phyloP scores from a whole-genome alignment of 1,140 invertebrate species.

The Drosophila yakuba region DNA sequence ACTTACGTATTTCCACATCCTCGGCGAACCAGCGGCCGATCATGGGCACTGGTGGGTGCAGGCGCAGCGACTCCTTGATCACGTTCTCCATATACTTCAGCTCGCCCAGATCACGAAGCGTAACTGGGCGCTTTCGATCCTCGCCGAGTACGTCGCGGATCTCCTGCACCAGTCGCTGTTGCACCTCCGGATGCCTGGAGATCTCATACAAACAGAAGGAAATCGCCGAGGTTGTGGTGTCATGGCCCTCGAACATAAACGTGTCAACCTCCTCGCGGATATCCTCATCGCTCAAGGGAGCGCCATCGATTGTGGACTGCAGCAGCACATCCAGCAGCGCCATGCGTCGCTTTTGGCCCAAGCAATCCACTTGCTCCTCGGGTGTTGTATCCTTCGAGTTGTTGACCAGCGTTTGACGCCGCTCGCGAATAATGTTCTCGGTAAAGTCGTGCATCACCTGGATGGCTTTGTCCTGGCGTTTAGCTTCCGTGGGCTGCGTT shows the following conservation, averaged over 20 bases:
- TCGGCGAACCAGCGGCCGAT: constrained; percentile 87
- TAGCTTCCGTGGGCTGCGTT: constrained; percentile 71
- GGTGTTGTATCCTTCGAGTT: neutral
- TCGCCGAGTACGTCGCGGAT: constrained; percentile 86
- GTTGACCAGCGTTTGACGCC: constrained; percentile 70
- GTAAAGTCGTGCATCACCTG: constrained; percentile 89
- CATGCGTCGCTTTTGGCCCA: constrained; percentile 86
- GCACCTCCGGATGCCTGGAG: constrained; percentile 86
- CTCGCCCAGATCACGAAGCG: constrained; percentile 42
- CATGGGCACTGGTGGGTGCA: constrained; percentile 89
- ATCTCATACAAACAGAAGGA: constrained; percentile 86
- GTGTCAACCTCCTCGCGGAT: constrained; percentile 91
- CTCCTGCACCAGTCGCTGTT: constrained; percentile 87
- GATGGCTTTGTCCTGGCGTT: constrained; percentile 86
- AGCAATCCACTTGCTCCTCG: constrained; percentile 30
- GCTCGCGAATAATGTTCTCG: constrained; percentile 86
- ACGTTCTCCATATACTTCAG: constrained; percentile 86
- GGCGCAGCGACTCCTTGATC: constrained; percentile 87
- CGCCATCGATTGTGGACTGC: constrained; percentile 86
- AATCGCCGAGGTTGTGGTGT: constrained; percentile 88
- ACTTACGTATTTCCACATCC: constrained; percentile 84
- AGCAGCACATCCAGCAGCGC: constrained; percentile 92
- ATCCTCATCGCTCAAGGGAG: constrained; percentile 87
- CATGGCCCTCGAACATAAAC: constrained; percentile 91
- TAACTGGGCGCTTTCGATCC: constrained; percentile 28